Percentiles rank a stretch among this genome's conserved stretches.
phyloP scores from a whole-genome alignment of 1,140 invertebrate species.

The Drosophila baimaii region DNA sequence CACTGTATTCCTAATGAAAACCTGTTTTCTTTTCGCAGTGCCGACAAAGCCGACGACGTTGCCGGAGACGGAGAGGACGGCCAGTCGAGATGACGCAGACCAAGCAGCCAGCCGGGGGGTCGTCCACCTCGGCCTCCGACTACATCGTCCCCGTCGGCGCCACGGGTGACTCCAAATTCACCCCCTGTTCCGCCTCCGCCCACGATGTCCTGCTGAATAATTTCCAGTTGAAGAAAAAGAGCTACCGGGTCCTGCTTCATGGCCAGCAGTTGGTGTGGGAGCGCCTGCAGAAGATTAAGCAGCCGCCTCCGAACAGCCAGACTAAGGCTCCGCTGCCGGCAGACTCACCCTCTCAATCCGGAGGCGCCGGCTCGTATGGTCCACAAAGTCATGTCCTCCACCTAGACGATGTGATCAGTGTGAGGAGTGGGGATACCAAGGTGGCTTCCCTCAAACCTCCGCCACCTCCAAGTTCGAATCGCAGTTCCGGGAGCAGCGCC shows the following conservation, averaged over 20 bases:
- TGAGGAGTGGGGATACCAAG: constrained; percentile 66
- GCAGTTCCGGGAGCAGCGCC: constrained; percentile 17
- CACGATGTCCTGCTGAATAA: constrained; percentile 86
- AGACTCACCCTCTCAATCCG: constrained; percentile 33
- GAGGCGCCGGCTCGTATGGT: constrained; percentile 58
- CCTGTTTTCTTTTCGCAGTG: constrained; percentile 60
- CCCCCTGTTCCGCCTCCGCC: constrained; percentile 19
- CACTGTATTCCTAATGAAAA: constrained; percentile 63
- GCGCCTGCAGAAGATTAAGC: constrained; percentile 79
- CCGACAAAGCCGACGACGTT: constrained; percentile 55
- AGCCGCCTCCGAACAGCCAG: constrained; percentile 77
- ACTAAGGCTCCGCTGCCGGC: constrained; percentile 59
- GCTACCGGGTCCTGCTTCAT: constrained; percentile 88
- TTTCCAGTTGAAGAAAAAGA: constrained; percentile 87
- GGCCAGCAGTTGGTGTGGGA: constrained; percentile 88
- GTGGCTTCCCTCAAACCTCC: constrained; percentile 54
- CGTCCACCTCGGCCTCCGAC: constrained; percentile 31
- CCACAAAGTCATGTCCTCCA: constrained; percentile 68
- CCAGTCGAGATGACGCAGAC: constrained; percentile 57
- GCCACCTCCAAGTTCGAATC: constrained; percentile 6
- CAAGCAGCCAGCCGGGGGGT: constrained; percentile 49
- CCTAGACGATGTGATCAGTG: constrained; percentile 71
- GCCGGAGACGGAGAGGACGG: constrained; percentile 58
- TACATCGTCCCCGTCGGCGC: constrained; percentile 10
- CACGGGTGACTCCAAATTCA: constrained; percentile 11